Percentiles rank a stretch among this genome's conserved stretches.
Evolutionary conservation across 1,140 invertebrate genomes (phyloP).

Genomic region (Leptinotarsa lineolata): DNA sequence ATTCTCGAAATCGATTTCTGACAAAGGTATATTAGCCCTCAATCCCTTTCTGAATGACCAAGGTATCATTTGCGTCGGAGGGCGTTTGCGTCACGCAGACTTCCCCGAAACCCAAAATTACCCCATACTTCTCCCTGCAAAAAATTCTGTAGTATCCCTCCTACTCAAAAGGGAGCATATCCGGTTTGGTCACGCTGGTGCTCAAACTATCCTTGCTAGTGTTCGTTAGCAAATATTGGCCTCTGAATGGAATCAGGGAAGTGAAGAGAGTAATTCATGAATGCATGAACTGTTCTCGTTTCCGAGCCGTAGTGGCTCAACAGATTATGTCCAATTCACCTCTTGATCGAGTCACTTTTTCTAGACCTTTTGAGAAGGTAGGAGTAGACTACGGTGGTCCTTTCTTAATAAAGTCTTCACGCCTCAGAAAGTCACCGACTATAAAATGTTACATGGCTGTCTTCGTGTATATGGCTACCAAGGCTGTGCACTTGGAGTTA

Average conservation of each 20-base stretch:
- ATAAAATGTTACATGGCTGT: constrained; percentile 19
- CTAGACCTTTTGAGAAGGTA: constrained; percentile 22
- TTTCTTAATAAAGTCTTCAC: constrained; percentile 16
- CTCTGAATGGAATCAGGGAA: constrained; percentile 16
- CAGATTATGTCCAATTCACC: constrained; percentile 19
- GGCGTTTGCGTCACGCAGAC: constrained; percentile 33
- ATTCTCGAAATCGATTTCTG: not conserved
- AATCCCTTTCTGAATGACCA: constrained; percentile 38
- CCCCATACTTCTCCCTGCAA: constrained; percentile 21
- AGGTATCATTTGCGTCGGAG: constrained; percentile 45
- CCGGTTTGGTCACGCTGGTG: constrained; percentile 18
- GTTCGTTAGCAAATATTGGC: constrained; percentile 29
- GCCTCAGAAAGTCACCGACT: constrained; percentile 14
- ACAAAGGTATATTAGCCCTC: not conserved
- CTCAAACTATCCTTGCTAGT: constrained; percentile 3
- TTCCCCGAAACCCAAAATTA: constrained; percentile 9
- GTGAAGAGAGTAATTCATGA: constrained; percentile 13
- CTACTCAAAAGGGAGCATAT: constrained; percentile 20
- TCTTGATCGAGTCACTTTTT: constrained; percentile 5
- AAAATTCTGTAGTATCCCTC: constrained; percentile 11
- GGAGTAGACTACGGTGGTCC: constrained; percentile 23
- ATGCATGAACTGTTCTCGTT: constrained; percentile 11
- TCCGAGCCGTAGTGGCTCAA: not conserved
- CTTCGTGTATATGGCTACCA: constrained; percentile 17
- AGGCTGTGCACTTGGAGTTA: constrained; percentile 11